Percentiles rank a stretch among this genome's conserved stretches.
Evolutionary conservation across 2,888 invertebrate species (phyloP).

Genomic region (Megastigmus dorsalis): DNA sequence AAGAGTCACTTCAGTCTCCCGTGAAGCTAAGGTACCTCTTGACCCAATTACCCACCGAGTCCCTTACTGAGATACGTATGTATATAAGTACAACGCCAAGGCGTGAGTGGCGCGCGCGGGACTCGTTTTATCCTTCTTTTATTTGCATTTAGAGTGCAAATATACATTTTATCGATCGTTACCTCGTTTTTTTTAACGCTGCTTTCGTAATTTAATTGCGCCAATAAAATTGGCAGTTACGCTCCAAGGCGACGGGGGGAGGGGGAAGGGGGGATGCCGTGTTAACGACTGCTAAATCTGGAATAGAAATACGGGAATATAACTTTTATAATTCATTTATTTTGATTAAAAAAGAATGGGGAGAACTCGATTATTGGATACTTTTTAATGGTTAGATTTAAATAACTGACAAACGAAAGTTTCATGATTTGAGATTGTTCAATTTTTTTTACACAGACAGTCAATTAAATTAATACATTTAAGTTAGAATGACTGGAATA

Average conservation of each 20-base stretch:
- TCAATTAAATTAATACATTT: no score
- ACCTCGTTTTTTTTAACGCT: neutral
- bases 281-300: no score
- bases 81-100: neutral
- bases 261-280: neutral
- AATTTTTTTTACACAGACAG: no score
- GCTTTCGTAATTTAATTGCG: constrained; percentile 10
- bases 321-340: neutral
- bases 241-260: neutral
- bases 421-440: no score
- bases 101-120: no score
- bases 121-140: constrained; percentile 29
- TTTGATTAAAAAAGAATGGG: neutral
- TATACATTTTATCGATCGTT: constrained; percentile 30
- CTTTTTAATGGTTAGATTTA: no score
- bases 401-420: no score
- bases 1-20: constrained; percentile 1
- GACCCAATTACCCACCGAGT: constrained; percentile 38
- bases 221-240: constrained; percentile 9
- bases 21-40: constrained; percentile 34
- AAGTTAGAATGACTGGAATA: no score
- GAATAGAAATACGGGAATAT: no score
- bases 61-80: neutral
- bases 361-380: no score
- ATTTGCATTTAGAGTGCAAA: constrained; percentile 46